Evolutionary conservation across 2,113 vertebrate species (phyloP), one percentile per base, ranked within the genome.

Genomic region (Dermatemys mawii): DNA sequence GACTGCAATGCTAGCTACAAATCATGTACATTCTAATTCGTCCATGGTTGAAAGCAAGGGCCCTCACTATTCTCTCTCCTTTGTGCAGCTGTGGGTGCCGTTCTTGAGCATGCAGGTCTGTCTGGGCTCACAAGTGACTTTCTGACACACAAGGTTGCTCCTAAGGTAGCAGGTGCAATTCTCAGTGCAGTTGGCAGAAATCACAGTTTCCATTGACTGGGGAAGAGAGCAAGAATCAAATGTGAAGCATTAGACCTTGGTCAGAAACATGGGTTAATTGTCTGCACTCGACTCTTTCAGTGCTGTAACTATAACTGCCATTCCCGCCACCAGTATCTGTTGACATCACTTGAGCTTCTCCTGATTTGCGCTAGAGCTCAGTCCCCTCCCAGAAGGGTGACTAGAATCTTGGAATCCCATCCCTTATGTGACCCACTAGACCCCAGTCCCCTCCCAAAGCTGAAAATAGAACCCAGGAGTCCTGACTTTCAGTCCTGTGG

Each of bases 141-240:
- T 50, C 90, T 97, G 91, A 94, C 98, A 99, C 24, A 80, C 29
- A 27, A 99, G 87, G 9, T 97, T 98, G 81, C 38, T 87, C 1
- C 67, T 78, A 1, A 97, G 78, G 32, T 97, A 91, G 94, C 99
- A 99, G 11, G 94, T 90, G 70, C 98, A 99, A 51, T 95, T 96
- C 87, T 96, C 83, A 41, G 54, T 88, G 89, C 99, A 99, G 78
- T 97, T 94, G 26, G 98, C 85, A 5, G 93, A 88, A 75, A 98
- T 97, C 3, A 97, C 93, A 2, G 93, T 84, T 81, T 98, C 94
- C 26, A 92, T 90, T 1, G 97, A 97, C 99, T 99, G 96, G 87
- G 89, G 78, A 93, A 84, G 92, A 27, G 12, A 75, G 11, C 5
- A 14, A 27, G 73, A 75, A 21, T 67, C 63, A 21, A 16, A 5